These are phyloP conservation scores for Ctenoplectra terminalis DNA, from an alignment of 1,140 invertebrate genomes.

Conservation along the genomic window DNA sequence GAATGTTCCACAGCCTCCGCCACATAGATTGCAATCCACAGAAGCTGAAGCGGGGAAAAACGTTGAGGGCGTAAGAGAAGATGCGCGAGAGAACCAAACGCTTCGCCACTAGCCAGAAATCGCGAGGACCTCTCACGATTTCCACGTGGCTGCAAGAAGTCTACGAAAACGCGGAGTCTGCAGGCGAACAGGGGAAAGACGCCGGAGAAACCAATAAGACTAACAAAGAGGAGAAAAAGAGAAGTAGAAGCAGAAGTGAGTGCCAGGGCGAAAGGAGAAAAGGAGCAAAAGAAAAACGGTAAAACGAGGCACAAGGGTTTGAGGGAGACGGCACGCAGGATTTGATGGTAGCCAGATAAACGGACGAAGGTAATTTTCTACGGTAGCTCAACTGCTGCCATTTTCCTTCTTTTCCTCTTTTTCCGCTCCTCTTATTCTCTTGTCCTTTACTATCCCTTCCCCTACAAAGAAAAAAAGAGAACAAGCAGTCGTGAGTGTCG, in stretches of 20 bases:
- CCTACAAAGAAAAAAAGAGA: neutral
- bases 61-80: neutral
- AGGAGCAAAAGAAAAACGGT: constrained; percentile 9
- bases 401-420: constrained; percentile 10
- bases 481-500: constrained; percentile 24
- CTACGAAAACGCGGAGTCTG: constrained; percentile 23
- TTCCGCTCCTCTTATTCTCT: too few species aligned
- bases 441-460: neutral
- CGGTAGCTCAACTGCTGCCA: constrained; percentile 50
- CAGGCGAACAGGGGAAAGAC: neutral
- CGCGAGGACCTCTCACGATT: neutral
- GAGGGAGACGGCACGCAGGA: constrained; percentile 21
- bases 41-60: neutral
- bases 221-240: neutral
- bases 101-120: neutral
- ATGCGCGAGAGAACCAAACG: neutral
- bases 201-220: neutral
- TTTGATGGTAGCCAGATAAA: constrained; percentile 46
- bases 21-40: neutral
- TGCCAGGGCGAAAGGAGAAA: neutral
- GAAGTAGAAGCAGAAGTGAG: too few species aligned
- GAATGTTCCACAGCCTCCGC: neutral
- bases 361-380: constrained; percentile 56
- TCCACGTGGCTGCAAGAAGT: constrained; percentile 17
- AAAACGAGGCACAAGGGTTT: neutral